These are phyloP conservation scores for Scaptomyza hsui DNA, from an alignment of 1,140 invertebrate genomes.

Conservation along the genomic window DNA sequence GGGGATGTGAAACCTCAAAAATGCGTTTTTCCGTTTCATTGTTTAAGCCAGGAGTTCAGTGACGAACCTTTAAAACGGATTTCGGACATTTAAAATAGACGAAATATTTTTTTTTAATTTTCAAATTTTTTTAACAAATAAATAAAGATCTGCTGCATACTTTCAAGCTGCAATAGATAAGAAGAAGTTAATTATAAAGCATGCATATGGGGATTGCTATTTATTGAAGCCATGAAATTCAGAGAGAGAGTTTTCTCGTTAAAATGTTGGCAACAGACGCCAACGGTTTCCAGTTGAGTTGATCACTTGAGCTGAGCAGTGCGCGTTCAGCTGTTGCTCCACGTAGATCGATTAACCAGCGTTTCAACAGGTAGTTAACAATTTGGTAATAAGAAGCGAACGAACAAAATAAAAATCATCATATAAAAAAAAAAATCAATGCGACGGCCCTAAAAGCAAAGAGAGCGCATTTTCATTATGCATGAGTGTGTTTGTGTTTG, in stretches of 20 bases:
- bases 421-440: conserved; percentile 12
- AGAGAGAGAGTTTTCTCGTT: conserved; percentile 4
- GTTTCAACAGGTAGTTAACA: conserved; percentile 29
- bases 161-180: conserved; percentile 8
- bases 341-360: neutral
- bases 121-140: too few species aligned
- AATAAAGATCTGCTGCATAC: conserved; percentile 5
- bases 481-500: conserved; percentile 3
- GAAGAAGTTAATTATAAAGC: neutral
- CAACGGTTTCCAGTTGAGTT: conserved; percentile 20
- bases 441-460: neutral
- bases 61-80: too few species aligned
- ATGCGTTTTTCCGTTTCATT: too few species aligned
- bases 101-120: too few species aligned
- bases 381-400: conserved; percentile 8
- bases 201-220: conserved; percentile 3
- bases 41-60: too few species aligned
- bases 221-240: neutral
- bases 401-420: neutral
- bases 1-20: too few species aligned
- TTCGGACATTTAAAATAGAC: too few species aligned
- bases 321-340: conserved; percentile 23
- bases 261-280: conserved; percentile 28
- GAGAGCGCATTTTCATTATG: conserved; percentile 7
- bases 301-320: conserved; percentile 28